phyloP scores from a whole-genome alignment of 2,888 invertebrate species.

The Tanypteryx hageni region DNA sequence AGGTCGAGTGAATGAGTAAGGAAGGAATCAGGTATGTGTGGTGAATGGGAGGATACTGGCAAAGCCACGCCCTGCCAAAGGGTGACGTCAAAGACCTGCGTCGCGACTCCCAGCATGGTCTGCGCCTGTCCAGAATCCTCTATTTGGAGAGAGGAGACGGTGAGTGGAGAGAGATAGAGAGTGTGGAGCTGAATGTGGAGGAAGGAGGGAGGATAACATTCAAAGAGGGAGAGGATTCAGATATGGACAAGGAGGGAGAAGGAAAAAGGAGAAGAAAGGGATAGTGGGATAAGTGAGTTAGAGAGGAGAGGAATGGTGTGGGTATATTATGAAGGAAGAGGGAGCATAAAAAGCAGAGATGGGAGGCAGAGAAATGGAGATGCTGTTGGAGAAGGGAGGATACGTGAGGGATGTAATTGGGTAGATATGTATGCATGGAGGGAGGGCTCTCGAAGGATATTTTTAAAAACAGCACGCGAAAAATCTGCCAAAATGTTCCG shows the following conservation, averaged over 20 bases:
- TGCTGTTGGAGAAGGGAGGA: background rate
- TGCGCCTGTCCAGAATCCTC: slow-evolving; percentile 52
- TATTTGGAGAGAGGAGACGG: background rate
- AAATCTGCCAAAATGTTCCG: slow-evolving; percentile 6
- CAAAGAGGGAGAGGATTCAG: background rate
- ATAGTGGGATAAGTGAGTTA: background rate
- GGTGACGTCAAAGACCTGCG: slow-evolving; percentile 55
- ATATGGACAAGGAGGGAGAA: background rate
- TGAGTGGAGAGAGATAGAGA: background rate
- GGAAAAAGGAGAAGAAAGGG: background rate
- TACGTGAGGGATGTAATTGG: background rate
- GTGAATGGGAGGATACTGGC: slow-evolving; percentile 34
- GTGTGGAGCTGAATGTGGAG: background rate
- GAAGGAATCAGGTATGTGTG: background rate
- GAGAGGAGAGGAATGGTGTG: background rate
- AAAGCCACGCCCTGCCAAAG: slow-evolving; percentile 47
- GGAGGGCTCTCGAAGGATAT: background rate
- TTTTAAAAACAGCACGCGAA: background rate
- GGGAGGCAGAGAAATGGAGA: background rate
- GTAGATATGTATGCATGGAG: background rate
- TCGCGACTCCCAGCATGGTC: slow-evolving; percentile 41
- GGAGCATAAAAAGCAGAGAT: background rate
- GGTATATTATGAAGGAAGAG: background rate
- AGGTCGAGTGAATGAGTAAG: background rate
- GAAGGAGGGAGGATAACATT: background rate